Conservation (phyloP, 2,113 vertebrate species). For the Myrmecophaga tridactyla region DNA sequence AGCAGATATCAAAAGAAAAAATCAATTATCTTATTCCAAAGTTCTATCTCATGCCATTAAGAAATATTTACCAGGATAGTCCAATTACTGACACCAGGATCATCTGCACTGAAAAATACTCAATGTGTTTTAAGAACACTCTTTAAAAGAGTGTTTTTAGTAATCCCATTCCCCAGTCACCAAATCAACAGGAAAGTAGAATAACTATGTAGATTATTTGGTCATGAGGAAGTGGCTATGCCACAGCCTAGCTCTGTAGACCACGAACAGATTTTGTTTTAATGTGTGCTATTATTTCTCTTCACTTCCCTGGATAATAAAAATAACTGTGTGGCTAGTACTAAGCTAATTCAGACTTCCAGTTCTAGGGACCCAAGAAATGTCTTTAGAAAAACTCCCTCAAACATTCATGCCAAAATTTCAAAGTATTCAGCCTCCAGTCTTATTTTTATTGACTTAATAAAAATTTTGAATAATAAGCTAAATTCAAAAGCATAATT, state of each 20-base stretch:
- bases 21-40: background rate
- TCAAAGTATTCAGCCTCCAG: background rate
- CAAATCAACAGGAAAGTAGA: background rate
- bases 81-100: background rate
- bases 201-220: background rate
- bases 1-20: background rate
- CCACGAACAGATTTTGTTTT: background rate
- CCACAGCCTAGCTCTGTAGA: background rate
- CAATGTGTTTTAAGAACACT: accelerated
- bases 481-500: background rate
- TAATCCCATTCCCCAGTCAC: background rate
- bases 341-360: too few relatives aligned
- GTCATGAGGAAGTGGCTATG: background rate
- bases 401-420: background rate
- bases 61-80: background rate
- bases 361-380: background rate
- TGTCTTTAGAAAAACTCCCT: background rate
- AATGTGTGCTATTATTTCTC: background rate
- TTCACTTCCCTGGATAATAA: background rate
- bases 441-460: background rate
- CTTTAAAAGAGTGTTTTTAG: background rate
- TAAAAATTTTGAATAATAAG: background rate
- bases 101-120: background rate
- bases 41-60: background rate
- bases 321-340: background rate